Conservation (phyloP, 2,797 vertebrate genomes). For the Cuniculus paca region DNA sequence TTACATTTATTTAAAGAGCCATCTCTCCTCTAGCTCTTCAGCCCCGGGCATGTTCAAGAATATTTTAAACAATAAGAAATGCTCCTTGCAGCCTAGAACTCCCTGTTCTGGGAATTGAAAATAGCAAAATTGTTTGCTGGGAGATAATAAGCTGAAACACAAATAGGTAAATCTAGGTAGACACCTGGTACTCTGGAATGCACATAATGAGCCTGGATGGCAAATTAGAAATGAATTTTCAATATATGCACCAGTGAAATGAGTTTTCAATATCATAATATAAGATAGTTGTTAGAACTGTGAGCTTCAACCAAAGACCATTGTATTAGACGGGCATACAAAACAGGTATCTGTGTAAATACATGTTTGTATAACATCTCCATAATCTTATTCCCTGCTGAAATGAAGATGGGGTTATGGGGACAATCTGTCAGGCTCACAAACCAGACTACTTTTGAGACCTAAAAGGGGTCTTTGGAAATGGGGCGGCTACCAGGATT, state of each 20-base stretch:
- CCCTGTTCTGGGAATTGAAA: slow-evolving; percentile 16
- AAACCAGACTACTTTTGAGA: neutral
- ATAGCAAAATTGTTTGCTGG: neutral
- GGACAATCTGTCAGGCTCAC: neutral
- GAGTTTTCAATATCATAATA: neutral
- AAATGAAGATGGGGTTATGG: neutral
- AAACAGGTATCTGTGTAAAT: neutral
- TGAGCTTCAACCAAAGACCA: neutral
- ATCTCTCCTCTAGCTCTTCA: slow-evolving; percentile 21
- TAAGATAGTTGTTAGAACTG: neutral
- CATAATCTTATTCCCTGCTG: neutral
- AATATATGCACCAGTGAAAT: neutral
- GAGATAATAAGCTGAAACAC: neutral
- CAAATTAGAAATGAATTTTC: slow-evolving; percentile 18
- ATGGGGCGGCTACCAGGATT: neutral
- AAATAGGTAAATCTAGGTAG: neutral
- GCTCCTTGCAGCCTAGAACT: neutral
- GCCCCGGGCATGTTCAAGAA: slow-evolving; percentile 4
- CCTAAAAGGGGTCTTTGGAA: neutral
- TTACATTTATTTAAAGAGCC: slow-evolving; percentile 48
- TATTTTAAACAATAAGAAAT: slow-evolving; percentile 53
- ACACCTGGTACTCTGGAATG: neutral
- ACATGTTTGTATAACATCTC: neutral
- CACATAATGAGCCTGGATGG: neutral
- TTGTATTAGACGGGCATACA: neutral